These are phyloP conservation scores for Nasua narica DNA, from an alignment of 2,797 vertebrate species.

Conservation along the genomic window DNA sequence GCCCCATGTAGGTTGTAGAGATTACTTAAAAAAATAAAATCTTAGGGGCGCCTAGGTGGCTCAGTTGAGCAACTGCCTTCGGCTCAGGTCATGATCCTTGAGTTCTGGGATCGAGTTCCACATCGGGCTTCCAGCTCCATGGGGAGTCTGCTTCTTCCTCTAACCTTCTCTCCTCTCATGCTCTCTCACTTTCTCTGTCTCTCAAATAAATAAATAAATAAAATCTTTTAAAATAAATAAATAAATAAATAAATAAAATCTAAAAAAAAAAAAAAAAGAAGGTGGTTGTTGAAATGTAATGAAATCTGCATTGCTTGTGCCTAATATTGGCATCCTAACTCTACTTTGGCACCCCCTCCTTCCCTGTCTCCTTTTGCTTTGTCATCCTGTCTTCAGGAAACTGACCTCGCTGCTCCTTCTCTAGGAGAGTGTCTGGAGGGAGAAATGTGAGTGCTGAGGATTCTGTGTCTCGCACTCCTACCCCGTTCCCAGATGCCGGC, in stretches of 20 bases:
- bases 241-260: too few relatives aligned
- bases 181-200: too few relatives aligned
- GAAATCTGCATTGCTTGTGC: neutral
- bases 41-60: too few relatives aligned
- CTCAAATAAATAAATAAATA: too few relatives aligned
- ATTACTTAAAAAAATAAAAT: neutral
- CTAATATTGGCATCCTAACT: neutral
- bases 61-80: too few relatives aligned
- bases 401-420: neutral
- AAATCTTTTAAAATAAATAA: too few relatives aligned
- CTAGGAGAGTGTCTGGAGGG: neutral
- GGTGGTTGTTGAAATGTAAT: neutral
- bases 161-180: too few relatives aligned
- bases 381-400: neutral
- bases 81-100: too few relatives aligned
- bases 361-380: neutral
- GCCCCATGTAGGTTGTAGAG: neutral
- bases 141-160: too few relatives aligned
- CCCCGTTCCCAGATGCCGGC: neutral
- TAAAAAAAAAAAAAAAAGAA: neutral
- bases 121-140: too few relatives aligned
- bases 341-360: too few relatives aligned
- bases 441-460: neutral
- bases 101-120: too few relatives aligned
- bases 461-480: neutral